phyloP scores from a whole-genome alignment of 2,113 vertebrate species.

The Crotalus viridis region DNA sequence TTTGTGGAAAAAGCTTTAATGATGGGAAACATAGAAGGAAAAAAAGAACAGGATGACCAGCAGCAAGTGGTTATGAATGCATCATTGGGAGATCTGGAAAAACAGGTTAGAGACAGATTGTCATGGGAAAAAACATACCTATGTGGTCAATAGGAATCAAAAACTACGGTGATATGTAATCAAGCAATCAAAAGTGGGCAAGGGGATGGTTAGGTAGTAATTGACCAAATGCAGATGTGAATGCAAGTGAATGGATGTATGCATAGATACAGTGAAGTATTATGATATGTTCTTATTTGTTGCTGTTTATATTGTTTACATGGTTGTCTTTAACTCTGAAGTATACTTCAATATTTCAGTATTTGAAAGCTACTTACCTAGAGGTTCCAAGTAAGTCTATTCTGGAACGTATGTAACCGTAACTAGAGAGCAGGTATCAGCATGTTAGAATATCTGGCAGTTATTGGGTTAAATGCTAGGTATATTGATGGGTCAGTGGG shows the following conservation, averaged over 20 bases:
- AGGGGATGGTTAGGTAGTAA: neutral
- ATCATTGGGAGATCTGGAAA: neutral
- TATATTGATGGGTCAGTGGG: too few relatives aligned
- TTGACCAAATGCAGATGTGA: neutral
- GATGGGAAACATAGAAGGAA: neutral
- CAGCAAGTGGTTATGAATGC: neutral
- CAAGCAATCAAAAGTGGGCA: neutral
- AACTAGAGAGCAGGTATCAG: too few relatives aligned
- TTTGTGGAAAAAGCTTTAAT: neutral
- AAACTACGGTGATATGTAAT: neutral
- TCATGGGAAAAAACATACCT: neutral
- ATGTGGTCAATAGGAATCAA: neutral
- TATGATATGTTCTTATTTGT: neutral
- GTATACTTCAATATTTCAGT: neutral
- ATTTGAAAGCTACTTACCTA: neutral
- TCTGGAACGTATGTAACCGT: too few relatives aligned
- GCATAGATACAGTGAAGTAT: neutral
- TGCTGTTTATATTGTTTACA: neutral
- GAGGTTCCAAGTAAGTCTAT: neutral
- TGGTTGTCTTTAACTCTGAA: neutral
- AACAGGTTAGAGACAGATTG: neutral
- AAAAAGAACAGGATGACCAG: neutral
- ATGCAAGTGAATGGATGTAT: neutral
- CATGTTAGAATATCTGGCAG: too few relatives aligned
- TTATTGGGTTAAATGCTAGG: too few relatives aligned